Base-by-base conservation (phyloP, 2,888 invertebrate genomes). In the Leptura quadrifasciata region DNA sequence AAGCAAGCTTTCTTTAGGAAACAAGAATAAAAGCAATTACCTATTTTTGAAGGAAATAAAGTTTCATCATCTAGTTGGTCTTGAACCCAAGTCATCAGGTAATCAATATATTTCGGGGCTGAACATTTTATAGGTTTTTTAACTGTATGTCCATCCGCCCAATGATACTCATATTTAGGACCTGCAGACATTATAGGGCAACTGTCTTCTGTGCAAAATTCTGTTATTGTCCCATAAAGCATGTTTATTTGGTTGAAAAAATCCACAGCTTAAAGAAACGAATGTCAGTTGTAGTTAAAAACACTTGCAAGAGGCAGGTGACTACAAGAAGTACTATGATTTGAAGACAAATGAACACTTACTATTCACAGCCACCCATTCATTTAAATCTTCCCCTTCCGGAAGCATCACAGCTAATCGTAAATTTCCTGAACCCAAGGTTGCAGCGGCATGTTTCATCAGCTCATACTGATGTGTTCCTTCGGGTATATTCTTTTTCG, bases 331-430 rank as follows among this genome's bases (percentile, higher is more conserved):
- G 21, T 39, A 24, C 12, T 55, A 61, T 39, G 63, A 24, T 39
- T 60, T 20, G 39, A 61, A 20, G 58, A 60, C 60, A 31, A n/a
- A 1, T 27, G 27, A 67, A 55, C 57, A 93, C 97, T 94, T 90
- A 98, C 99, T 99, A 89, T 99, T 99, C 61, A 99, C 99, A 72
- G 99, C 99, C 57, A 99, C 97, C 99, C 99, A 99, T 92, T 99
- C 99, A 88, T 99, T 99, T 80, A 98, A 93, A 91, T 99, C 99
- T 91, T 99, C 99, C 52, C 99, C 99, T 89, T 98, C 98, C 0
- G 99, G 99, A 83, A 99, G 91, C 93, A 97, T 95, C 72, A 99
- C 99, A 60, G 99, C 99, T 79, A 98, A 93, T 79, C 98, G 92
- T 81, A 99, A 91, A 91, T 99, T 99, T 24, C 98, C 99, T 63